phyloP scores from a whole-genome alignment of 2,113 vertebrate species.

The Bostrychus sinensis region DNA sequence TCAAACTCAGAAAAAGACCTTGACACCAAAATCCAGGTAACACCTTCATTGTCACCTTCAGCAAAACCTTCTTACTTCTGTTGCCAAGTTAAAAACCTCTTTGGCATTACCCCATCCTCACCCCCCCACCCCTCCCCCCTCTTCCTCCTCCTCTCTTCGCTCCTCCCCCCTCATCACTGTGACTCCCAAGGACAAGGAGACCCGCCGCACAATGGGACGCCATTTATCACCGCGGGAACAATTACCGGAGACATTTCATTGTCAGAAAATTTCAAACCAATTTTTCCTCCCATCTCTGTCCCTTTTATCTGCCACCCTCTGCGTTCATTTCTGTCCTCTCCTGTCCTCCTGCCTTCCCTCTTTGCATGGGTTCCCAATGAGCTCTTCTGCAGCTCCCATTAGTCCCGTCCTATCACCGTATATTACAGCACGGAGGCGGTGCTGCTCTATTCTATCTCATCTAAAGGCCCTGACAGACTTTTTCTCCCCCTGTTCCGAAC shows the following conservation, averaged over 20 bases:
- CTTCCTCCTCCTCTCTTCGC: constrained; percentile 29
- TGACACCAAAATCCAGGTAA: not conserved
- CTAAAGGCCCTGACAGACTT: constrained; percentile 59
- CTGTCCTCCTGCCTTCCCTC: constrained; percentile 22
- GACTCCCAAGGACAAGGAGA: constrained; percentile 78
- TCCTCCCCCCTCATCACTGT: constrained; percentile 58
- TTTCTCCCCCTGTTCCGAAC: constrained; percentile 62
- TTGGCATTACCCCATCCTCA: constrained; percentile 51
- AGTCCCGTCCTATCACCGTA: constrained; percentile 62
- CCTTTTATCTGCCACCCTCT: constrained; percentile 55
- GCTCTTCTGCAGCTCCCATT: constrained; percentile 75
- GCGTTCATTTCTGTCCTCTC: constrained; percentile 20
- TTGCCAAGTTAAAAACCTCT: constrained; percentile 67
- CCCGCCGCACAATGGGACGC: constrained; percentile 66
- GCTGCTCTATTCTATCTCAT: constrained; percentile 72
- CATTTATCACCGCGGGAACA: constrained; percentile 78
- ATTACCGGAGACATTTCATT: constrained; percentile 79
- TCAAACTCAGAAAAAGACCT: constrained; percentile 14
- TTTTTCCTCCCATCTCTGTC: constrained; percentile 57
- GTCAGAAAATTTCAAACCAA: constrained; percentile 74
- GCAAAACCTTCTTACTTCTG: constrained; percentile 42
- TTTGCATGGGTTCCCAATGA: constrained; percentile 58
- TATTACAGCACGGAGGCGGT: constrained; percentile 64
- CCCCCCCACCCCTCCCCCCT: constrained; percentile 43
- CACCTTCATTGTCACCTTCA: constrained; percentile 54